Evolutionary conservation across 2,113 vertebrate species (phyloP), one percentile per base, ranked within the genome.

Genomic region (Anhinga rufa): DNA sequence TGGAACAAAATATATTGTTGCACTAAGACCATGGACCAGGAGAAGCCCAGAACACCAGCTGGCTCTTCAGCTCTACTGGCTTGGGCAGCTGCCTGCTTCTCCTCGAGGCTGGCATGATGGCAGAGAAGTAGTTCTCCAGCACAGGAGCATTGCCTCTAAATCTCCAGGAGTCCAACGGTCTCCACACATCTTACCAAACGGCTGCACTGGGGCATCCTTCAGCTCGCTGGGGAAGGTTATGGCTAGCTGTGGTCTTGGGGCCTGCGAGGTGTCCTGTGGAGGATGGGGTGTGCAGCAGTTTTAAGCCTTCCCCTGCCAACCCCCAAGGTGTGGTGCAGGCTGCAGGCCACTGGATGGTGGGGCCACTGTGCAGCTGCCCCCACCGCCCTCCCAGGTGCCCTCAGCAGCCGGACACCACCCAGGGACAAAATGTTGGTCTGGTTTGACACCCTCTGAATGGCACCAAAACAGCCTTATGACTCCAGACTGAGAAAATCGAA

Each of bases 41-140:
- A 77, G 25, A 68, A 62, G 26, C 9, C 51, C 13, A 6, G 28
- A 31, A 8, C 14, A 9, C 14, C 6, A 9, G 9, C 12, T 85
- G 48, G 20, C n/a, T 93, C 44, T 80, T 77, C 28, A 36, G 31
- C 16, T 75, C 42, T 51, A 19, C 46, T 84, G 74, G 21, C 12
- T n/a, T 38, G 31, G 48, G 46, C 51, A 87, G 42, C 52, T 48
- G 14, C n/a, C 29, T 55, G 17, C 52, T 69, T 79, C 32, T 82
- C 24, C 57, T 60, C 0, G 0, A 36, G 25, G 28, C 38, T 82
- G 32, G 10, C 6, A 2, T 2, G 2, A 3, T 1, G 5, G 13
- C 58, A 86, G 42, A 57, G 29, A 12, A 42, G 17, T 1, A 4
- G 36, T 18, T 62, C 34, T n/a, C 38, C 6, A 18, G 28, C 44